Evolutionary conservation across 2,888 invertebrate species (phyloP).

Genomic region (Pollenia amentaria): DNA sequence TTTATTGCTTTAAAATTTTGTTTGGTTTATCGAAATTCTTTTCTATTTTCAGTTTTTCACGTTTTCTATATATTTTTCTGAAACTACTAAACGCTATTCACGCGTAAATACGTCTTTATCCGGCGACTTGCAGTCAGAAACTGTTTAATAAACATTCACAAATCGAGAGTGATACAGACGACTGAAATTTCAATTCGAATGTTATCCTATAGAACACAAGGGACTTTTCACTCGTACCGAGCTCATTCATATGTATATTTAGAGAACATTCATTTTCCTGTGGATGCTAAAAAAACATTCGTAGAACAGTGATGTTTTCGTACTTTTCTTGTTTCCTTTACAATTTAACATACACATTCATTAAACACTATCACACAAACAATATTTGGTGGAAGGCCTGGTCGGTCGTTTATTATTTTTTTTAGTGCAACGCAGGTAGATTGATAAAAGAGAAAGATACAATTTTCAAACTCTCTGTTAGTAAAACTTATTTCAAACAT

Average conservation of each 20-base stretch:
- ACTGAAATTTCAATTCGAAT: conserved; percentile 66
- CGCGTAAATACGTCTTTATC: conserved; percentile 74
- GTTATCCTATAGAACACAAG: background rate
- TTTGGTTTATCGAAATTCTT: conserved; percentile 33
- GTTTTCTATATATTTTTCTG: conserved; percentile 69
- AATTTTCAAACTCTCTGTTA: background rate
- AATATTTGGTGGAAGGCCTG: background rate
- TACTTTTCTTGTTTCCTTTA: conserved; percentile 6
- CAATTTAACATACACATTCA: background rate
- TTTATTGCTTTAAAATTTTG: conserved; percentile 6
- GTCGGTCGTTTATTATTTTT: conserved; percentile 1
- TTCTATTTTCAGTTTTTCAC: conserved; percentile 65
- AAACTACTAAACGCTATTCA: conserved; percentile 41
- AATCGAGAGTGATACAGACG: conserved; percentile 69
- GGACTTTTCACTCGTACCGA: background rate
- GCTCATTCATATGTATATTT: background rate
- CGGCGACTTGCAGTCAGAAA: conserved; percentile 78
- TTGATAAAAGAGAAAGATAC: conserved; percentile 24
- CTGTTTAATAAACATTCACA: conserved; percentile 76
- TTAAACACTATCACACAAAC: conserved; percentile 7
- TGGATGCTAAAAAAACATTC: conserved; percentile 48
- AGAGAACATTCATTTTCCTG: conserved; percentile 31
- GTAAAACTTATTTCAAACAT: conserved; percentile 14
- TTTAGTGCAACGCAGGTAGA: conserved; percentile 51
- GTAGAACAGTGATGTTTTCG: conserved; percentile 14